Conservation (phyloP, 2,797 vertebrate species). For the Thaleichthys pacificus region DNA sequence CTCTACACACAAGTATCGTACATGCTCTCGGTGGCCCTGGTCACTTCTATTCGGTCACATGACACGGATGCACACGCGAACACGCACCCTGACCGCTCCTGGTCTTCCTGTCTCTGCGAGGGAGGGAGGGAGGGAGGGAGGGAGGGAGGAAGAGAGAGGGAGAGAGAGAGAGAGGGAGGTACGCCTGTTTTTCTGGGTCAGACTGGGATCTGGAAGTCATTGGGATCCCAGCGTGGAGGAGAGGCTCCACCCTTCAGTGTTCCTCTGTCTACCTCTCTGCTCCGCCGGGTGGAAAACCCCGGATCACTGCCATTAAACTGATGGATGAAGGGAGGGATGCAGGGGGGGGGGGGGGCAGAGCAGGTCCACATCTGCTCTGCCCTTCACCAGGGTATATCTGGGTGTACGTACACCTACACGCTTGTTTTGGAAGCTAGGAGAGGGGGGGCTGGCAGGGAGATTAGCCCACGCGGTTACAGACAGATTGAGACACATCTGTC, state of each 20-base stretch:
- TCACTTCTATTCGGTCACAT: too few relatives aligned
- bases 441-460: too few relatives aligned
- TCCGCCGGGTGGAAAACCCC: slow-evolving; percentile 44
- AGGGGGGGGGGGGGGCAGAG: not conserved
- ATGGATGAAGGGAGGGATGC: slow-evolving; percentile 41
- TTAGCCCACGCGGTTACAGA: too few relatives aligned
- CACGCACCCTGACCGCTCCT: not conserved
- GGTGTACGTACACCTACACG: too few relatives aligned
- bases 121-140: not conserved
- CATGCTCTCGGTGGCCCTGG: too few relatives aligned
- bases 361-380: not conserved
- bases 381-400: too few relatives aligned
- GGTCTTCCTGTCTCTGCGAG: not conserved
- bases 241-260: slow-evolving; percentile 2
- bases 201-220: slow-evolving; percentile 53
- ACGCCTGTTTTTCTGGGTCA: slow-evolving; percentile 44
- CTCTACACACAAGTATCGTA: too few relatives aligned
- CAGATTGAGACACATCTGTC: too few relatives aligned
- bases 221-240: slow-evolving; percentile 30
- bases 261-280: not conserved
- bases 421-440: too few relatives aligned
- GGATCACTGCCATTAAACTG: slow-evolving; percentile 46
- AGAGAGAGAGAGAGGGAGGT: not conserved
- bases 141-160: too few relatives aligned
- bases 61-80: slow-evolving; percentile 9